Percentiles rank a stretch among this genome's conserved stretches.
Conservation (phyloP, 2,888 invertebrate genomes). For the Mycalesis mineus region DNA sequence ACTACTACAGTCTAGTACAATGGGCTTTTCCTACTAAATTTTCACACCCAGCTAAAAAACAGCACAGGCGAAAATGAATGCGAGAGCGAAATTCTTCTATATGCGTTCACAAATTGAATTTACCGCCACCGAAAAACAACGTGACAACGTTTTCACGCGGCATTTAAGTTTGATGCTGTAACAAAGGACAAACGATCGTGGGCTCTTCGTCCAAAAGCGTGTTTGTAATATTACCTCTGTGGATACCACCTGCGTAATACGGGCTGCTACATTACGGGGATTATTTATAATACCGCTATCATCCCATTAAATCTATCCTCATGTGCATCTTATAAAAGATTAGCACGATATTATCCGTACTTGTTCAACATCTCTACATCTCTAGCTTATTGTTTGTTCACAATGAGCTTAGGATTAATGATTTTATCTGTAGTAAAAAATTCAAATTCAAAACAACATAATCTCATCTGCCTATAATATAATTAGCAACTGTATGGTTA, state of each 20-base stretch:
- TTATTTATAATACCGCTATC: constrained; percentile 24
- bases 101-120: too few relatives aligned
- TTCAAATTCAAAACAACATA: too few relatives aligned
- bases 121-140: too few relatives aligned
- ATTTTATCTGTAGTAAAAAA: not conserved
- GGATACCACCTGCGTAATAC: constrained; percentile 29
- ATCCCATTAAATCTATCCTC: constrained; percentile 24
- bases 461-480: too few relatives aligned
- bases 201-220: constrained; percentile 35
- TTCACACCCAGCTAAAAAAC: too few relatives aligned
- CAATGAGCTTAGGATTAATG: constrained; percentile 5
- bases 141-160: not conserved
- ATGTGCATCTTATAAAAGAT: constrained; percentile 21
- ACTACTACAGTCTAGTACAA: too few relatives aligned
- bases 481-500: too few relatives aligned
- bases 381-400: not conserved
- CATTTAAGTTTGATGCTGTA: not conserved
- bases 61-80: too few relatives aligned
- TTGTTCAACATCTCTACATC: constrained; percentile 10
- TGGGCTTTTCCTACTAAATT: too few relatives aligned
- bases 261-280: constrained; percentile 24
- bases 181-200: not conserved
- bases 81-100: too few relatives aligned
- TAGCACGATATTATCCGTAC: constrained; percentile 18
- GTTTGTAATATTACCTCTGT: constrained; percentile 22